Evolutionary conservation across 2,113 vertebrate genomes (phyloP), one percentile per base, ranked within the genome.

Genomic region (Halcyon malimbica): DNA sequence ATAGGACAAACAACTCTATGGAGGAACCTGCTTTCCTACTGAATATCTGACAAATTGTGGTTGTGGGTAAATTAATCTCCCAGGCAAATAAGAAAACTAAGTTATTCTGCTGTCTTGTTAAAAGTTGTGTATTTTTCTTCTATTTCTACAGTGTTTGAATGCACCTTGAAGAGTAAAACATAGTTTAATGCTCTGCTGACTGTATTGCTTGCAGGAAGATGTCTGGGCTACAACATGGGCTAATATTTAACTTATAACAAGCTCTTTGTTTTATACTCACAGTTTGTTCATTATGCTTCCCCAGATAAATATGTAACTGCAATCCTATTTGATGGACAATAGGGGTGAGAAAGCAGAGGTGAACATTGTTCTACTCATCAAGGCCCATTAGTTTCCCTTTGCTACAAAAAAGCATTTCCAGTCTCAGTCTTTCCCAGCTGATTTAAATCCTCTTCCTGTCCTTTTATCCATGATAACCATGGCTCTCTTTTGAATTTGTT

Each of bases 241-340:
- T 93, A 73, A 96, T 94, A 77, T 95, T 91, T 91, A 67, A 89
- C 81, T 89, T 54, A 41, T 83, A 91, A 93, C 78, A 89, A 74
- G 62, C 74, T 53, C 88, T 92, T 81, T 93, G 88, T 92, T 95
- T 96, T 79, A 67, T 59, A 16, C 33, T 84, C 69, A 59, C 44
- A 13, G 11, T 90, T 91, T 71, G 44, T 94, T 91, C 78, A 77
- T 90, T 90, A 93, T 83, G 41, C 42, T 35, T 88, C 87, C 81
- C 60, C 80, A 87, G 57, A 73, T 35, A 82, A 69, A 82, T 68
- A 33, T 7, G 44, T 69, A 87, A 71, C 70, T 80, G 24, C 37
- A 59, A 64, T 26, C 26, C 48, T 71, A 15, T 35, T 54, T 87
- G 83, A 50, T 50, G 69, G 62, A 57, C 68, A 90, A 44, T 2